Conservation (phyloP, 2,113 vertebrate genomes). For the Equus quagga region DNA sequence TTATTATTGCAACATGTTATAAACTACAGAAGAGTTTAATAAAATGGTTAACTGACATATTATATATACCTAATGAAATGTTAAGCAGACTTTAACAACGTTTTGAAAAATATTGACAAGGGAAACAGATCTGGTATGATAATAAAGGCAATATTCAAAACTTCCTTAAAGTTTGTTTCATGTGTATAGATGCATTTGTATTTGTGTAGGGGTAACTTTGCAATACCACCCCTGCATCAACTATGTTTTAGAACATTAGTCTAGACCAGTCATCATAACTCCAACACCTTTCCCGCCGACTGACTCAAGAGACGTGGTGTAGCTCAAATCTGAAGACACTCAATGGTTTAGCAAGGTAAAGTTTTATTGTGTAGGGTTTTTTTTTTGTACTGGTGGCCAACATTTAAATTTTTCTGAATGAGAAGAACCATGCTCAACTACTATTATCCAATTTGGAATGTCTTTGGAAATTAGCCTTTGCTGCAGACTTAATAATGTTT, state of each 20-base stretch:
- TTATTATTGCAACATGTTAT: not conserved
- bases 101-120: not conserved
- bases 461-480: too few species aligned
- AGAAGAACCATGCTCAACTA: not conserved
- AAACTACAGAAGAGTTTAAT: not conserved
- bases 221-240: fast-evolving
- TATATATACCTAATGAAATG: not conserved
- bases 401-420: not conserved
- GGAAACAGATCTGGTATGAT: not conserved
- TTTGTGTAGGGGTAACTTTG: not conserved
- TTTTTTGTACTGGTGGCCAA: not conserved
- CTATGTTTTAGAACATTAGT: not conserved
- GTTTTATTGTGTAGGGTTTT: not conserved
- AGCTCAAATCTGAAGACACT: not conserved
- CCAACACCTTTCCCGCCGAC: not conserved
- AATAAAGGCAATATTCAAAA: not conserved
- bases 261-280: not conserved
- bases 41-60: not conserved
- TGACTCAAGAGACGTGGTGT: not conserved
- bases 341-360: not conserved
- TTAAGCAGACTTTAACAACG: not conserved
- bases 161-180: not conserved
- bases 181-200: not conserved
- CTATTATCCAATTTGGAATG: too few species aligned
- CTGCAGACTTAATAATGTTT: not conserved